Percentiles rank a stretch among this genome's conserved stretches.
Evolutionary conservation across 2,113 vertebrate genomes (phyloP).

Genomic region (Pomatostomus ruficeps): DNA sequence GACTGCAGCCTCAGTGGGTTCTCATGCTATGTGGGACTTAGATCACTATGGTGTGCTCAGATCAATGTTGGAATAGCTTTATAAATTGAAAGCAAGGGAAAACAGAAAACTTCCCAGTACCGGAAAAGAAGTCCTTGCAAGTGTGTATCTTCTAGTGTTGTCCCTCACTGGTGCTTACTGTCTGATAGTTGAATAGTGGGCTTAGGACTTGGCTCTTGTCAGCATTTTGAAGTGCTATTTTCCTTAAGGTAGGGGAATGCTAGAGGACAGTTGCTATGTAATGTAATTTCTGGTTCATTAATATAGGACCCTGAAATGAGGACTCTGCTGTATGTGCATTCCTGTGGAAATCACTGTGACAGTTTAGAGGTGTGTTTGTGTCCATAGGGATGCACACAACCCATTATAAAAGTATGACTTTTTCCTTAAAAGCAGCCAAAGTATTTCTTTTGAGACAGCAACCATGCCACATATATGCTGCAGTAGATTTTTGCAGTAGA

Average conservation of each 20-base stretch:
- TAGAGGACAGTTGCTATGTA: neutral
- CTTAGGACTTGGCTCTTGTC: neutral
- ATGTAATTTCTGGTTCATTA: slow-evolving; percentile 7
- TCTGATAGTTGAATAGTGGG: neutral
- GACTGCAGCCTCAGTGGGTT: neutral
- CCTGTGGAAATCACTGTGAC: fast-evolving
- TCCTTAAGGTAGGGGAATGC: neutral
- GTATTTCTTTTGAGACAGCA: neutral
- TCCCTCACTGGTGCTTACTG: neutral
- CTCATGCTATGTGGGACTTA: fast-evolving
- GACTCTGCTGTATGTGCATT: neutral
- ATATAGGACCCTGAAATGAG: neutral
- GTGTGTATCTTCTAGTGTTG: neutral
- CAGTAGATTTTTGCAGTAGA: neutral
- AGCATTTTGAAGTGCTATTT: neutral
- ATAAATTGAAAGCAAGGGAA: neutral
- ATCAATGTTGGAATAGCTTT: neutral
- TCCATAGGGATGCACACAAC: neutral
- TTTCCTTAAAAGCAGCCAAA: neutral
- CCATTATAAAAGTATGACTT: neutral
- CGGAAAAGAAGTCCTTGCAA: neutral
- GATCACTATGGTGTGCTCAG: neutral
- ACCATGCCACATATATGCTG: neutral
- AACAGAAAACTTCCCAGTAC: neutral
- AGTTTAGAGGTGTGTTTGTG: neutral